Conservation (phyloP, 1,140 invertebrate species). For the Aphaenogaster floridana region DNA sequence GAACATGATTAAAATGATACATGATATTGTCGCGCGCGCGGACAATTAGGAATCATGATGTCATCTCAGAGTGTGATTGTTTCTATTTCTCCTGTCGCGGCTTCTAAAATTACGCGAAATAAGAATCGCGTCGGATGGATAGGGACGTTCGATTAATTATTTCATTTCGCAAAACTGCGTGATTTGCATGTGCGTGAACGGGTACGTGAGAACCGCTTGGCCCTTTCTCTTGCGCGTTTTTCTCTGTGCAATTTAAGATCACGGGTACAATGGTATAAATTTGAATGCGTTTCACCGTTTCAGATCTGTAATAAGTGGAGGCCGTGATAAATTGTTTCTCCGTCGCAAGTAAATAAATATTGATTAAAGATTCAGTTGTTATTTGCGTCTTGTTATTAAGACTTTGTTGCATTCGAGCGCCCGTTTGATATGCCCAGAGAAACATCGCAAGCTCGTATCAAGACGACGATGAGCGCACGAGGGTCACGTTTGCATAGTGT, state of each 20-base stretch:
- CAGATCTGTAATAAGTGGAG: not conserved
- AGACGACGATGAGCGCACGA: not conserved
- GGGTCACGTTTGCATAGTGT: slow-evolving; percentile 45
- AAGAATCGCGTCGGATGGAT: not conserved
- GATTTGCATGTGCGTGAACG: slow-evolving; percentile 10
- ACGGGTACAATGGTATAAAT: not conserved
- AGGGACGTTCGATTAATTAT: slow-evolving; percentile 8
- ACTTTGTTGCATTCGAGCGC: not conserved
- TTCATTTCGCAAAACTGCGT: slow-evolving; percentile 27
- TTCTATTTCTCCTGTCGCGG: not conserved
- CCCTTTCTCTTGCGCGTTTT: not conserved
- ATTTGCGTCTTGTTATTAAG: not conserved
- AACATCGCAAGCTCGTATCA: not conserved
- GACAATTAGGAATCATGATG: slow-evolving; percentile 46
- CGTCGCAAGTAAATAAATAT: not conserved
- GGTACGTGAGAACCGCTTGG: not conserved
- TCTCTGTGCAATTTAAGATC: slow-evolving; percentile 30
- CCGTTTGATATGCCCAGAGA: slow-evolving; percentile 19
- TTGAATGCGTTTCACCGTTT: not conserved
- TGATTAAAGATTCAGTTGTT: not conserved
- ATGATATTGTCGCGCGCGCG: not conserved
- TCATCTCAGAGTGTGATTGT: slow-evolving; percentile 7
- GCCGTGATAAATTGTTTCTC: not conserved
- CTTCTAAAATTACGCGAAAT: not conserved
- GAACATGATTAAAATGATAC: slow-evolving; percentile 53